Percentiles rank a stretch among this genome's conserved stretches.
Evolutionary conservation across 1,140 invertebrate genomes (phyloP).

Genomic region (Agrilus planipennis): DNA sequence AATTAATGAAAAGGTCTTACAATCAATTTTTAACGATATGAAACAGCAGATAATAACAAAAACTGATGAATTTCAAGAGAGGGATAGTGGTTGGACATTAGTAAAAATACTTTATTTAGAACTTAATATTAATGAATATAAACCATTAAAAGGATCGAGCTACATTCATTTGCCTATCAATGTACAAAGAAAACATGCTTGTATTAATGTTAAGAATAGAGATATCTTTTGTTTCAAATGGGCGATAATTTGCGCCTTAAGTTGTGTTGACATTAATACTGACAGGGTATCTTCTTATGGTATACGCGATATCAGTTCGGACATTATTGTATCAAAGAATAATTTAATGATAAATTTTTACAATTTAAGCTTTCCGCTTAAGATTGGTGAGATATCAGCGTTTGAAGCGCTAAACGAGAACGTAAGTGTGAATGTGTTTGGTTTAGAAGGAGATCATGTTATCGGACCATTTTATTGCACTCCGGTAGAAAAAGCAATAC

Average conservation of each 20-base stretch:
- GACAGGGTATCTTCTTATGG: too few species aligned
- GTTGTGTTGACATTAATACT: conserved; percentile 12
- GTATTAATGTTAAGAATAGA: conserved; percentile 29
- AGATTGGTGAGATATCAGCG: conserved; percentile 29
- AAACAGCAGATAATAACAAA: too few species aligned
- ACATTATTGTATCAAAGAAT: too few species aligned
- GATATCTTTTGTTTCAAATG: conserved; percentile 28
- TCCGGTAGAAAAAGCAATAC: conserved; percentile 16
- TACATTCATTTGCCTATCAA: conserved; percentile 23
- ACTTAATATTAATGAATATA: conserved; percentile 16
- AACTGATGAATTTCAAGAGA: too few species aligned
- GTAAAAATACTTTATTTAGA: conserved; percentile 6
- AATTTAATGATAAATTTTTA: conserved; percentile 30
- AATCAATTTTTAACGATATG: too few species aligned
- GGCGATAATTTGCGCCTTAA: conserved; percentile 25
- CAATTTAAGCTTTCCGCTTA: conserved; percentile 30
- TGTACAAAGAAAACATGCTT: conserved; percentile 28
- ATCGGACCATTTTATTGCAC: conserved; percentile 27
- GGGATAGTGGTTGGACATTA: conserved; percentile 9
- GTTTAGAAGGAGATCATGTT: conserved; percentile 15
- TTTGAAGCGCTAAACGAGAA: conserved; percentile 33
- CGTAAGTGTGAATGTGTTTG: conserved; percentile 25
- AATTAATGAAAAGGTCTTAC: too few species aligned
- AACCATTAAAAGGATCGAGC: conserved; percentile 23
- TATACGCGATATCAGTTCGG: too few species aligned